These are phyloP conservation scores for Cotesia congregata DNA, from an alignment of 2,888 invertebrate species.

Conservation along the genomic window DNA sequence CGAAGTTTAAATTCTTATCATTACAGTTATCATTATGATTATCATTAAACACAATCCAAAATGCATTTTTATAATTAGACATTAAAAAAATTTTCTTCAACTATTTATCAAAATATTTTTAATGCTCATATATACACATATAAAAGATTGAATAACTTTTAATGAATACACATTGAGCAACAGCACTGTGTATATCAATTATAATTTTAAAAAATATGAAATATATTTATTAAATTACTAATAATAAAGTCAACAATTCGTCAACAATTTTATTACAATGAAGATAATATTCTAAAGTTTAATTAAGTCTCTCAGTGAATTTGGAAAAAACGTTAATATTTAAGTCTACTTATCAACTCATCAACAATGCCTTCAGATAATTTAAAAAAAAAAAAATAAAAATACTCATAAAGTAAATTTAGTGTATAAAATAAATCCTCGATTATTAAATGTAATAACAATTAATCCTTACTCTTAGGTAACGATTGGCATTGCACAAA, in stretches of 20 bases:
- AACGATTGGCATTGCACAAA: constrained; percentile 53
- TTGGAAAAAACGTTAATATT: background rate
- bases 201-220: constrained; percentile 6
- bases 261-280: background rate
- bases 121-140: background rate
- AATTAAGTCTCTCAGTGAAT: constrained; percentile 26
- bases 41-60: background rate
- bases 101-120: background rate
- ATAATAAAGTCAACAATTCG: background rate
- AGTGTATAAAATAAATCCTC: constrained; percentile 30
- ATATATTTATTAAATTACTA: background rate
- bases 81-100: background rate
- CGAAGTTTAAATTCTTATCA: background rate
- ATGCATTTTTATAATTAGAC: background rate
- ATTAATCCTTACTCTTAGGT: constrained; percentile 41
- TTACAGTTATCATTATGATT: background rate
- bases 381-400: constrained; percentile 9
- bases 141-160: background rate
- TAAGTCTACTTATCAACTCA: background rate
- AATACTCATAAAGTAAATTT: constrained; percentile 16
- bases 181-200: background rate
- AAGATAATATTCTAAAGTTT: background rate
- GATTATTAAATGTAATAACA: constrained; percentile 24
- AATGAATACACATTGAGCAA: constrained; percentile 14
- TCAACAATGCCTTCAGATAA: background rate